Base-by-base conservation (phyloP, 2,888 invertebrate species). In the Platerodrilus igneus region DNA sequence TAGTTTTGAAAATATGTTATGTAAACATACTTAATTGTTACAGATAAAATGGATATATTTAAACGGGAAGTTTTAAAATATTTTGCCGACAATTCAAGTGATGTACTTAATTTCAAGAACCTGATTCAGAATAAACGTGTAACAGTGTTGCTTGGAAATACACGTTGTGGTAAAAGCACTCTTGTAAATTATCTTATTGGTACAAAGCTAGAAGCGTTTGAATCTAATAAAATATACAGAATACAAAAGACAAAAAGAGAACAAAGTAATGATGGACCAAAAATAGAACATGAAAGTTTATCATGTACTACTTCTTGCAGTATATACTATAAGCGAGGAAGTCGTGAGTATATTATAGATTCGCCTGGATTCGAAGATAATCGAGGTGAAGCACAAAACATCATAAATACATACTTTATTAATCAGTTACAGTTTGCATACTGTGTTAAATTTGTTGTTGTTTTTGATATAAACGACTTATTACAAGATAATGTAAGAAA, bases 291-390 rank as follows among this genome's bases (percentile, higher is more conserved):
- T 18, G 41, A 36, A 15, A 27, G 26, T 3, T 4, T 27, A 9
- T 41, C 41, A 4, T 30, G 18, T 9, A 41, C 41, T 3, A 20
- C 25, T n/a, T n/a, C n/a, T n/a, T n/a, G n/a, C n/a, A n/a, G n/a
- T n/a, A n/a, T n/a, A n/a, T n/a, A n/a, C n/a, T n/a, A n/a, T n/a
- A n/a, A n/a, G n/a, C n/a, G n/a, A n/a, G n/a, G n/a, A n/a, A n/a
- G n/a, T n/a, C n/a, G n/a, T n/a, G n/a, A n/a, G n/a, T 10, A 31
- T 4, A 14, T 36, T 8, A 19, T 41, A 2, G 41, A 41, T 31
- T 5, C 22, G 7, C 41, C 41, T 1, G 41, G 41, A 16, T 36
- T 41, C 11, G 41, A 37, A 4, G 41, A 41, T n/a, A 41, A 41
- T 19, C 18, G 41, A 14, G 36, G 41, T 6, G 14, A 17, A 2